Percentiles rank a stretch among this genome's conserved stretches.
Evolutionary conservation across 2,888 invertebrate genomes (phyloP).

Genomic region (Malthinus flaveolus): DNA sequence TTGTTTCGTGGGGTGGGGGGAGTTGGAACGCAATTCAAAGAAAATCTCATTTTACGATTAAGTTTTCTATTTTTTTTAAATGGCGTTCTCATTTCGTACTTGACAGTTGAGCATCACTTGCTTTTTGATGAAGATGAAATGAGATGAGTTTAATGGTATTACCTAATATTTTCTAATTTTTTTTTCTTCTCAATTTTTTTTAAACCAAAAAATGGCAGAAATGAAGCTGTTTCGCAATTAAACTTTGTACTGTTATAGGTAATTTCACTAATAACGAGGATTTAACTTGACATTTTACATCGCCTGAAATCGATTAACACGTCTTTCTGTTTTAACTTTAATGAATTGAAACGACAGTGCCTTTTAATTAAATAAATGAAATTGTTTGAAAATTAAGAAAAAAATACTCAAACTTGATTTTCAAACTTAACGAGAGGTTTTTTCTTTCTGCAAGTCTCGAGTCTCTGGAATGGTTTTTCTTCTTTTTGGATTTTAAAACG

Average conservation of each 20-base stretch:
- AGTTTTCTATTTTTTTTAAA: conserved; percentile 5
- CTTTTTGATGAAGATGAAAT: not conserved
- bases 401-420: no score
- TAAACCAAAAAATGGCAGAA: no score
- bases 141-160: no score
- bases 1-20: not conserved
- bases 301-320: conserved; percentile 1
- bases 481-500: no score
- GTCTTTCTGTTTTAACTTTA: conserved; percentile 2
- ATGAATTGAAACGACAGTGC: not conserved
- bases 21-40: not conserved
- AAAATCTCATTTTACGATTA: not conserved
- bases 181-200: no score
- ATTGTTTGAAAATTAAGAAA: no score
- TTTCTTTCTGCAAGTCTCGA: no score
- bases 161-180: not conserved
- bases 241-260: not conserved
- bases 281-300: conserved; percentile 5
- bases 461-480: no score
- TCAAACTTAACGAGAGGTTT: no score
- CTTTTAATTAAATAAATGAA: not conserved
- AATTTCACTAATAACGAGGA: conserved; percentile 4
- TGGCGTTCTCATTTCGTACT: not conserved
- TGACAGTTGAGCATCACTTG: conserved; percentile 1
- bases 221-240: no score